Evolutionary conservation across 2,888 invertebrate genomes (phyloP).

Genomic region (Lycophotia porphyrea): DNA sequence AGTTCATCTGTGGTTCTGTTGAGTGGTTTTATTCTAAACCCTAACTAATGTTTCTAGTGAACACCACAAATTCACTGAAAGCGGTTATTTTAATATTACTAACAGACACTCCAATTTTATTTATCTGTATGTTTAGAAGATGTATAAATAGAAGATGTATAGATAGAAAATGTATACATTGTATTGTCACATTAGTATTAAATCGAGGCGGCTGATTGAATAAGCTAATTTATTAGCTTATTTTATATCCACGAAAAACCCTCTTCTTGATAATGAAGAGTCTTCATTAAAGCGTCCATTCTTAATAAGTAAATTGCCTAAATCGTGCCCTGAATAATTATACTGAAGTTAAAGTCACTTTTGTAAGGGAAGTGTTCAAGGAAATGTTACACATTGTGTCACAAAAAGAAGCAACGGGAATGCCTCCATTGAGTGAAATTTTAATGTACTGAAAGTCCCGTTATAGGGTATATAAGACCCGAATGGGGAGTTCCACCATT

Average conservation of each 20-base stretch:
- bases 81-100: too few species aligned
- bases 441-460: conserved; percentile 24
- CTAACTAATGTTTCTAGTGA: too few species aligned
- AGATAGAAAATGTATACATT: too few species aligned
- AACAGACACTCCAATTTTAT: too few species aligned
- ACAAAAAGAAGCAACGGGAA: conserved; percentile 19
- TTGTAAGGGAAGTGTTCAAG: conserved; percentile 2
- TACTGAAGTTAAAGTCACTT: conserved; percentile 2
- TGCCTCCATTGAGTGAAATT: conserved; percentile 12
- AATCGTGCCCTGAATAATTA: conserved; percentile 13
- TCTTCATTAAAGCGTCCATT: conserved; percentile 5
- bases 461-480: conserved; percentile 7
- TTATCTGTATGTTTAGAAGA: too few species aligned
- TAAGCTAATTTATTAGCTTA: not conserved
- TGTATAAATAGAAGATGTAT: too few species aligned
- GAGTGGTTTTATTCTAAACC: too few species aligned
- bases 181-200: too few species aligned
- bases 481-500: conserved; percentile 25
- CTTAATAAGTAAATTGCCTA: conserved; percentile 17
- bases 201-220: not conserved
- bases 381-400: conserved; percentile 2
- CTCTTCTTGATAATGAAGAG: not conserved
- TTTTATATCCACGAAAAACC: not conserved
- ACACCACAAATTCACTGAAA: too few species aligned
- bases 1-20: too few species aligned